Evolutionary conservation across 2,113 vertebrate species (phyloP).

Genomic region (Polypterus senegalus): DNA sequence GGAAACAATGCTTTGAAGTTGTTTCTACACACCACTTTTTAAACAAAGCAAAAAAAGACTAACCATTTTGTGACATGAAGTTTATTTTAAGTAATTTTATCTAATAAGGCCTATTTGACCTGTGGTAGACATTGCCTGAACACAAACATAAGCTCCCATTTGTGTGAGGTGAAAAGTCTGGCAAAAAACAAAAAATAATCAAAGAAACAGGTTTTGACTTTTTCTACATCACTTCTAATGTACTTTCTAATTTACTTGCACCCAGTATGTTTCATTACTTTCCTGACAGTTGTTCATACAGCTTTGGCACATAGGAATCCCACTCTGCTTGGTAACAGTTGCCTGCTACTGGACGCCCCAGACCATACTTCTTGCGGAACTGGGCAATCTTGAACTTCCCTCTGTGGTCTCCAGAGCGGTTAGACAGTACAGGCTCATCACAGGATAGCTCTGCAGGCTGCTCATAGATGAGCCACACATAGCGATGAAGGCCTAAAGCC

Average conservation of each 20-base stretch:
- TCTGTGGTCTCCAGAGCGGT: constrained; percentile 70
- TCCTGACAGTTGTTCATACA: constrained; percentile 79
- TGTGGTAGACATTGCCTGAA: too few relatives aligned
- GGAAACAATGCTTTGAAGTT: too few relatives aligned
- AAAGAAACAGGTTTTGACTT: too few relatives aligned
- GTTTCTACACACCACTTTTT: too few relatives aligned
- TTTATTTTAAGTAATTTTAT: too few relatives aligned
- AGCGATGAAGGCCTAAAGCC: constrained; percentile 75
- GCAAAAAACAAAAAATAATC: too few relatives aligned
- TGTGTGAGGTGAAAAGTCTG: too few relatives aligned
- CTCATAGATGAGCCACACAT: constrained; percentile 89
- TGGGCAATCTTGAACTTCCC: constrained; percentile 70
- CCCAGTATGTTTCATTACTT: constrained; percentile 42
- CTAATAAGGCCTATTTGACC: too few relatives aligned
- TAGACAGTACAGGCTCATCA: constrained; percentile 61
- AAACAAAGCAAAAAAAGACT: too few relatives aligned
- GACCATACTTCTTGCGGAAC: constrained; percentile 77
- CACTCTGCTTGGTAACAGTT: constrained; percentile 89
- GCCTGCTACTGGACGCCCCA: constrained; percentile 64
- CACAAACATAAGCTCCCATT: too few relatives aligned
- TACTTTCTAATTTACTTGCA: not conserved
- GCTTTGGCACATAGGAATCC: constrained; percentile 87
- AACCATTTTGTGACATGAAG: too few relatives aligned
- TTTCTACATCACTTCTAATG: not conserved
- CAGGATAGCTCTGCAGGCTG: constrained; percentile 61